Conservation (phyloP, 1,140 invertebrate species). For the Charaxes varanes region DNA sequence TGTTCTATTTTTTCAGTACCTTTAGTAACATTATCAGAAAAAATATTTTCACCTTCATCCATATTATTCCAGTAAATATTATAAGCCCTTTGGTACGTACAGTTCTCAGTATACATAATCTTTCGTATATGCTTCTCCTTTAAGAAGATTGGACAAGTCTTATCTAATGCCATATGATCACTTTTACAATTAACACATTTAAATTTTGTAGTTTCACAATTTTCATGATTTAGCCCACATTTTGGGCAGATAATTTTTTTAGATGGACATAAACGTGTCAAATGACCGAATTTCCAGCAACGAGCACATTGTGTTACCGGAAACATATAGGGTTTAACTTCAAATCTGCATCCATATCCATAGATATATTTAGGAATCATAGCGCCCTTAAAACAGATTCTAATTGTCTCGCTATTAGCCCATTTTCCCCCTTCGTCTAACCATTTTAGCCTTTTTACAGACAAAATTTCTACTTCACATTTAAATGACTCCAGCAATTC, state of each 20-base stretch:
- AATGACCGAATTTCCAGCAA: conserved; percentile 25
- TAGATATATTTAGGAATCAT: conserved; percentile 18
- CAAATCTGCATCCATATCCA: conserved; percentile 10
- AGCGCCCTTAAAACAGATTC: conserved; percentile 23
- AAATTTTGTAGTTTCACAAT: conserved; percentile 24
- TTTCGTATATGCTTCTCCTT: conserved; percentile 27
- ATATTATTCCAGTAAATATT: too few species aligned
- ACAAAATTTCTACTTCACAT: conserved; percentile 8
- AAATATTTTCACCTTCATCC: too few species aligned
- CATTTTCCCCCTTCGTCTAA: conserved; percentile 14
- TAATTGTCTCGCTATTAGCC: conserved; percentile 19
- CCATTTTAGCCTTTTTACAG: conserved; percentile 18
- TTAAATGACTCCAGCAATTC: conserved; percentile 6
- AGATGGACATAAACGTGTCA: conserved; percentile 6
- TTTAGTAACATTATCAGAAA: too few species aligned
- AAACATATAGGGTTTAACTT: conserved; percentile 18
- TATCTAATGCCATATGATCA: conserved; percentile 19
- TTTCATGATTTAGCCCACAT: conserved; percentile 19
- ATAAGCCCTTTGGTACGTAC: too few species aligned
- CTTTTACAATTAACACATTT: conserved; percentile 28
- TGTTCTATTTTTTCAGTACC: too few species aligned
- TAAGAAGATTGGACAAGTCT: conserved; percentile 19
- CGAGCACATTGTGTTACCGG: too few species aligned
- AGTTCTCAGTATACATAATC: too few species aligned
- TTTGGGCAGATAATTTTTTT: conserved; percentile 25